Evolutionary conservation across 2,888 invertebrate genomes (phyloP).

Genomic region (Polyommatus icarus): DNA sequence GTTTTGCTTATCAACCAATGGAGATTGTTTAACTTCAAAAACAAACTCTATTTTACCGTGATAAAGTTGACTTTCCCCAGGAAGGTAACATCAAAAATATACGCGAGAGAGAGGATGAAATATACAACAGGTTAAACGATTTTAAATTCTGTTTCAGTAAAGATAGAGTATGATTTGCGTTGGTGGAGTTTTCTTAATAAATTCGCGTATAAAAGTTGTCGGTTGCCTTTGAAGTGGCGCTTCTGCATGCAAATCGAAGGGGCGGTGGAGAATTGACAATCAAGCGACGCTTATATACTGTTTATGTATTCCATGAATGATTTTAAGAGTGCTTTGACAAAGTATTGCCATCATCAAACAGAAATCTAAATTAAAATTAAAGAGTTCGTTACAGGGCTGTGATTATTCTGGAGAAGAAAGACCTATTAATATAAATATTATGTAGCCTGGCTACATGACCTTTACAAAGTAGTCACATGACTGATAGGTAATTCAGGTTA

Average conservation of each 20-base stretch:
- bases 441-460: too few species aligned
- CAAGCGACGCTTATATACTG: slow-evolving; percentile 38
- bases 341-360: neutral
- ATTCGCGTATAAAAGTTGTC: slow-evolving; percentile 60
- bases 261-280: slow-evolving; percentile 59
- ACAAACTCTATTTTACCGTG: rapidly evolving
- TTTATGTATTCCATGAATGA: slow-evolving; percentile 19
- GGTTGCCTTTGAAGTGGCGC: slow-evolving; percentile 78
- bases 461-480: too few species aligned
- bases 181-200: slow-evolving; percentile 36
- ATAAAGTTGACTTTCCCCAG: slow-evolving; percentile 36
- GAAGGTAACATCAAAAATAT: neutral
- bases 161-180: slow-evolving; percentile 41
- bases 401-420: too few species aligned
- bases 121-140: neutral
- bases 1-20: slow-evolving; percentile 48
- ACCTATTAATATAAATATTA: too few species aligned
- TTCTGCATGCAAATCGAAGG: slow-evolving; percentile 77
- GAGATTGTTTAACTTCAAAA: slow-evolving; percentile 34
- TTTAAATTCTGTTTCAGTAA: rapidly evolving
- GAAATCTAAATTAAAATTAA: too few species aligned
- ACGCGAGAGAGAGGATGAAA: neutral
- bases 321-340: neutral
- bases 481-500: too few species aligned
- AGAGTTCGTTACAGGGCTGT: too few species aligned